These are phyloP conservation scores for Percina caprodes DNA, from an alignment of 2,113 vertebrate species.

Conservation along the genomic window DNA sequence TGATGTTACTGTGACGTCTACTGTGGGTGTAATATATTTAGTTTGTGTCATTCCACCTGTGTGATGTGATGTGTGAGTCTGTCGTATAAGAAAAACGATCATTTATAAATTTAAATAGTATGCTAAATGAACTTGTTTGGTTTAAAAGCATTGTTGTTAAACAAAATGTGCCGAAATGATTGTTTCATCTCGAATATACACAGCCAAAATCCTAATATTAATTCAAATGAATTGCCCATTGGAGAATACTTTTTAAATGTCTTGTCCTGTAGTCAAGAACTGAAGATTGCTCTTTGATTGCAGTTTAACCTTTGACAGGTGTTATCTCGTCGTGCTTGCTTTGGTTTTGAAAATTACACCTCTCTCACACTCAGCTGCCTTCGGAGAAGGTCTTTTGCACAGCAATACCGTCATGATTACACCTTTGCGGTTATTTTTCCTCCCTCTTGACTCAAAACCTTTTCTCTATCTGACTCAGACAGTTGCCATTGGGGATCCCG, in stretches of 20 bases:
- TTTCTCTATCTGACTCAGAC: constrained; percentile 40
- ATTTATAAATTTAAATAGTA: no score
- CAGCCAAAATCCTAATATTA: no score
- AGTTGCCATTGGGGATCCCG: constrained; percentile 23
- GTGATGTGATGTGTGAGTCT: no score
- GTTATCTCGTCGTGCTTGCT: not conserved
- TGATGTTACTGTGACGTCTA: no score
- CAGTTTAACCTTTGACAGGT: constrained; percentile 6
- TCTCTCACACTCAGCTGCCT: constrained; percentile 16
- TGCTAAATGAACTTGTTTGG: no score
- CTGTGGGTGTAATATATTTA: no score
- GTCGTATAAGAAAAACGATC: no score
- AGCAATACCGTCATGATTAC: constrained; percentile 39
- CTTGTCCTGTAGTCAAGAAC: not conserved
- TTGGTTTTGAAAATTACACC: constrained; percentile 12
- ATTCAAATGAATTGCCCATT: no score
- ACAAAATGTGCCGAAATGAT: no score
- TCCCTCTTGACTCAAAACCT: constrained; percentile 49
- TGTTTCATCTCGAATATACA: no score
- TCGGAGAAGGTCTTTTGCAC: constrained; percentile 19
- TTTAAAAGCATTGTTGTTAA: no score
- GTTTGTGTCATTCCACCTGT: no score
- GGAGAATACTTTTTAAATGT: not conserved
- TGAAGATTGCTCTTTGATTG: constrained; percentile 15
- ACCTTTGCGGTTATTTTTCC: constrained; percentile 40